Conservation (phyloP, 53 echinoderm and acorn worm genomes). For the Zoroaster sp. region DNA sequence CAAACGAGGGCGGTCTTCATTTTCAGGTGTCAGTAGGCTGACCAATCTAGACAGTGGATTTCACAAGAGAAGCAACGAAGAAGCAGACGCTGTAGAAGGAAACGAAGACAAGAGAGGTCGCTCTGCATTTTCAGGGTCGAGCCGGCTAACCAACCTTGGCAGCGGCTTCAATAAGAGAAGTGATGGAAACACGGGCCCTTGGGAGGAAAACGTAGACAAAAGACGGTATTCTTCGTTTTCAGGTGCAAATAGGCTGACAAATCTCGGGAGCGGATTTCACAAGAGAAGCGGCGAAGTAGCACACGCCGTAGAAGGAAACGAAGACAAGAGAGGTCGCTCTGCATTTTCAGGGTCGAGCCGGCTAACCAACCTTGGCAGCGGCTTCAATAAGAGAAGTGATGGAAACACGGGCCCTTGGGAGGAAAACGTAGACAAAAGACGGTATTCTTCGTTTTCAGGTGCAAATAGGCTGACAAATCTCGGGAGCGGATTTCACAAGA, state of each 20-base stretch:
- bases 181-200: neutral
- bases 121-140: neutral
- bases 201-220: constrained; percentile 3
- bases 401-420: no score
- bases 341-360: neutral
- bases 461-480: neutral
- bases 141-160: constrained; percentile 6
- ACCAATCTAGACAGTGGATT: constrained; percentile 16
- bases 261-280: constrained; percentile 11
- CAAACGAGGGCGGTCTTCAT: neutral
- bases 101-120: neutral
- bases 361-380: neutral
- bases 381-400: no score
- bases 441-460: no score
- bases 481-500: neutral
- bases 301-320: neutral
- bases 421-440: no score
- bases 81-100: neutral
- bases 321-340: constrained; percentile 25
- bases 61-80: neutral
- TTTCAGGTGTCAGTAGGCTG: neutral
- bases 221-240: neutral
- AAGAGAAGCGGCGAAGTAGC: neutral
- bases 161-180: constrained; percentile 3
- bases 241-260: neutral